Conservation (phyloP, 2,888 invertebrate species). For the Chironomus riparius region DNA sequence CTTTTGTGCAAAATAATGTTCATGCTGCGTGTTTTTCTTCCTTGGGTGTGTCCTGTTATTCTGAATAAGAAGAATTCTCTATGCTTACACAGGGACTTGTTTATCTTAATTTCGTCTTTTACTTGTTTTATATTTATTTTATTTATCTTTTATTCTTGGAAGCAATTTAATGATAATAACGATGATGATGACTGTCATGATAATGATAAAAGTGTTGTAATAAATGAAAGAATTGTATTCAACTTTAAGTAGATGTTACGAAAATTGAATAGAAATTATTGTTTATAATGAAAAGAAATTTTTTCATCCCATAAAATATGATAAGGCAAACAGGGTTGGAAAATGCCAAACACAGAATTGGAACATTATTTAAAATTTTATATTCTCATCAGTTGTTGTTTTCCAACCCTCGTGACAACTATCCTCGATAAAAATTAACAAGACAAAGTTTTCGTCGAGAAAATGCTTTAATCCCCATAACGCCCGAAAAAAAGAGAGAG, state of each 20-base stretch:
- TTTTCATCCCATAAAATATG: background rate
- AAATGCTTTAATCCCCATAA: too few relatives aligned
- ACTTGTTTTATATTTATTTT: background rate
- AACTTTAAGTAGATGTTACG: background rate
- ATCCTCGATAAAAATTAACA: too few relatives aligned
- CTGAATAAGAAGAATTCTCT: background rate
- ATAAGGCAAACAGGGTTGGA: background rate
- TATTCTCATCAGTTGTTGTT: too few relatives aligned
- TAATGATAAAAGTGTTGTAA: background rate
- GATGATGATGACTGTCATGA: too few relatives aligned
- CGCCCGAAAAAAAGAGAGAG: too few relatives aligned
- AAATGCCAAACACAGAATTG: too few relatives aligned
- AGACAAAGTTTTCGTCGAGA: too few relatives aligned
- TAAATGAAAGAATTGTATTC: background rate
- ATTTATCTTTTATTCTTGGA: background rate
- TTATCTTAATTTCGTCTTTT: slow-evolving; percentile 1
- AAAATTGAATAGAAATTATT: background rate
- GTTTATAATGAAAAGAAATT: too few relatives aligned
- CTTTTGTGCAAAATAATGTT: background rate
- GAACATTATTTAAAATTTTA: too few relatives aligned
- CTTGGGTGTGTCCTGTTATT: background rate
- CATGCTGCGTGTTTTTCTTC: background rate
- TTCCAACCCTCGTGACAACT: too few relatives aligned
- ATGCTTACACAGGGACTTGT: background rate
- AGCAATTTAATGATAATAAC: too few relatives aligned